A percentile compares a stretch with the other conserved stretches of the same genome.
Conservation (phyloP, 2,797 vertebrate species). For the Crocodylus rhombifer region DNA sequence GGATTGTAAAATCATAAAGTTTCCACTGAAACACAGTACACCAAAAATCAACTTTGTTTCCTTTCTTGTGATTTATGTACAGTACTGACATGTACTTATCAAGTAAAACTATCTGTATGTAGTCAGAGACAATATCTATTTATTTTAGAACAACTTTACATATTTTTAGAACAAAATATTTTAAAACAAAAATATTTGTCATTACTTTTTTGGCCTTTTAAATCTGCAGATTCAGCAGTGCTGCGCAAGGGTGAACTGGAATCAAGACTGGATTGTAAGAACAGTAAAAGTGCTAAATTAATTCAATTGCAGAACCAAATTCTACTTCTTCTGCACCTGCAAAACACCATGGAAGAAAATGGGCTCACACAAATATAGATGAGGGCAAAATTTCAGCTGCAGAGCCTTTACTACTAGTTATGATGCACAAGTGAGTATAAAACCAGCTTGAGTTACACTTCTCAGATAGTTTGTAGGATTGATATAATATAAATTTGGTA, state of each 20-base stretch:
- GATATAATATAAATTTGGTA: not conserved
- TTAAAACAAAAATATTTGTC: slow-evolving; percentile 31
- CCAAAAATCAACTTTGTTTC: not conserved
- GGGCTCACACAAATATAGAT: slow-evolving; percentile 44
- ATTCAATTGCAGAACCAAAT: slow-evolving; percentile 49
- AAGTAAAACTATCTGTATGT: not conserved
- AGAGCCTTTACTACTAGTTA: slow-evolving; percentile 7
- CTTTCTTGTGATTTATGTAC: not conserved
- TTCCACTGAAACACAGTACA: not conserved
- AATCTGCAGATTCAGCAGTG: slow-evolving; percentile 40
- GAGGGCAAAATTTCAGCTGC: slow-evolving; percentile 52
- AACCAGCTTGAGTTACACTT: not conserved
- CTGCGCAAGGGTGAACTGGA: slow-evolving; percentile 30
- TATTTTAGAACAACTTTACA: no score
- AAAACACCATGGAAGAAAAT: slow-evolving; percentile 63
- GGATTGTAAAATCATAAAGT: not conserved
- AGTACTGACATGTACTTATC: not conserved
- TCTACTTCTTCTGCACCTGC: slow-evolving; percentile 46
- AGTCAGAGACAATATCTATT: slow-evolving; percentile 6
- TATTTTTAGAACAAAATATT: not conserved
- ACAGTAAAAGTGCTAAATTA: slow-evolving; percentile 57
- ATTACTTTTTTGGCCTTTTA: slow-evolving; percentile 22
- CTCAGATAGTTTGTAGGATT: not conserved
- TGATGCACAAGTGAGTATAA: not conserved
- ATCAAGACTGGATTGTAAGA: slow-evolving; percentile 48